Evolutionary conservation across 2,797 vertebrate species (phyloP).

Genomic region (Centropyge bicolor): DNA sequence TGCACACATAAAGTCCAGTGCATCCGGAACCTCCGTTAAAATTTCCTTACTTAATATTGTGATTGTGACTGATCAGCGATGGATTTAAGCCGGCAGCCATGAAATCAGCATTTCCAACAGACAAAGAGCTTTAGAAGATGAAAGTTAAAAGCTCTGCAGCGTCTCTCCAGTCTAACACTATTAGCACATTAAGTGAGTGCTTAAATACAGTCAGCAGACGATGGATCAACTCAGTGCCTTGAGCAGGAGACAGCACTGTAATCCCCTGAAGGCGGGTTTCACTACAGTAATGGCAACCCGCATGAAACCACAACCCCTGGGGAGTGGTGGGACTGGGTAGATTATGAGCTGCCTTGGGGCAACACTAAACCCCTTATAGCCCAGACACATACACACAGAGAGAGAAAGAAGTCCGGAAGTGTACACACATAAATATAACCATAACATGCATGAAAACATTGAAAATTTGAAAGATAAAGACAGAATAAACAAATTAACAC

Average conservation of each 20-base stretch:
- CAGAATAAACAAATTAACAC: constrained; percentile 13
- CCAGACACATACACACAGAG: constrained; percentile 21
- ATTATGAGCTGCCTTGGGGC: constrained; percentile 74
- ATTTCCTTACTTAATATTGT: constrained; percentile 32
- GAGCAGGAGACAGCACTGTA: constrained; percentile 67
- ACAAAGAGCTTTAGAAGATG: constrained; percentile 62
- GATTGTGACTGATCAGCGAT: constrained; percentile 34
- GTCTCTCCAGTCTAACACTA: constrained; percentile 64
- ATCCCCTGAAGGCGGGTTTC: constrained; percentile 71
- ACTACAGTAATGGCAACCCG: constrained; percentile 76
- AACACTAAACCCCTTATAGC: constrained; percentile 54
- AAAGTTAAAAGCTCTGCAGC: constrained; percentile 71
- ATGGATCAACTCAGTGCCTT: constrained; percentile 74
- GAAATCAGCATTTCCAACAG: constrained; percentile 66
- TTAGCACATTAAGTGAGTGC: constrained; percentile 76
- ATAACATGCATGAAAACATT: constrained; percentile 27
- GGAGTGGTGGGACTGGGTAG: constrained; percentile 69
- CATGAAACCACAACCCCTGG: constrained; percentile 68
- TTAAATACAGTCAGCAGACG: constrained; percentile 78
- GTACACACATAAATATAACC: constrained; percentile 24
- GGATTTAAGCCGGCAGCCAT: constrained; percentile 48
- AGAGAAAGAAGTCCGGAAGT: constrained; percentile 1
- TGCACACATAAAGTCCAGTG: constrained; percentile 8
- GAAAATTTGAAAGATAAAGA: constrained; percentile 16
- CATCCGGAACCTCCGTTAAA: constrained; percentile 30